Base-by-base conservation (phyloP, 1,140 invertebrate genomes). In the Megalonaias nervosa region DNA sequence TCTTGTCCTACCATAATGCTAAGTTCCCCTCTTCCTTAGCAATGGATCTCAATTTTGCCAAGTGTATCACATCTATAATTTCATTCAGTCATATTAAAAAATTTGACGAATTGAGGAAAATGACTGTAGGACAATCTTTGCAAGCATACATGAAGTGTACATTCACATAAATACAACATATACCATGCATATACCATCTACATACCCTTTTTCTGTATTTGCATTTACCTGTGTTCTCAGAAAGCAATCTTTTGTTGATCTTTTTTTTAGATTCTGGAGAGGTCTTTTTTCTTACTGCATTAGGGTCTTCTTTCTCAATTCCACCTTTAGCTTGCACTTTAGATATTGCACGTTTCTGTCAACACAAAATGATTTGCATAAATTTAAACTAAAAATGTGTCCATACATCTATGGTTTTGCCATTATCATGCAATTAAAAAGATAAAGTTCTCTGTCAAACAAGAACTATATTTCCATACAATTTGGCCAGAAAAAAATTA, bases 261-360 rank as follows among this genome's bases (percentile, higher is more conserved):
- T 83, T 83, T 19, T 87, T 77, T 48, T 71, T 75, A n/a, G 67
- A 71, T 71, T 86, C 77, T 13, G 81, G 82, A 23, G 84, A 81
- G 14, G 62, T 66, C 73, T 85, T 87, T 38, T 83, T 86, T 6
- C 74, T 79, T 17, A 87, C 76, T 77, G 85, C 77, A 82, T 90
- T 90, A 19, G 89, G 89, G 77, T 90, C 85, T 59, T 86, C 79
- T 76, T 86, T 87, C 2, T 74, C 67, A 23, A 90, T 71, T 14
- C 88, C 89, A 38, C 89, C 89, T 67, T 85, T 88, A 12, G 77
- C 67, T 64, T 85, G 74, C 2, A 91, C 74, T 57, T 84, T 85
- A 5, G 82, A 67, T 26, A 89, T 82, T 14, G 90, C 90, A 71
- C 84, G 82, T 76, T 82, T 67, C 89, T 90, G 81, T 26, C 80